Conservation (phyloP, 1,140 invertebrate genomes). For the Atta texana region DNA sequence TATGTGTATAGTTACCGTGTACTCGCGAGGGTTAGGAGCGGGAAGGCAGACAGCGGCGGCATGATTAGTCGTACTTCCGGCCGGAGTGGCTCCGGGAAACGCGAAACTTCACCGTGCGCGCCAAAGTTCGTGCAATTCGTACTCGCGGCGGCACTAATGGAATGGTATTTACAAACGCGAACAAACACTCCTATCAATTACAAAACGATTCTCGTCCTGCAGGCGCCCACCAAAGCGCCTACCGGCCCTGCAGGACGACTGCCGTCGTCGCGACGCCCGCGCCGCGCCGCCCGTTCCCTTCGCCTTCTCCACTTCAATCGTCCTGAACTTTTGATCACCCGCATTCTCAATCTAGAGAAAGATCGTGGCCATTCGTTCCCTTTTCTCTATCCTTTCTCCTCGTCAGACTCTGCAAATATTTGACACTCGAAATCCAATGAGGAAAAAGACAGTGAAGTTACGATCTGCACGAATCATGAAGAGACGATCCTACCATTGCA, state of each 20-base stretch:
- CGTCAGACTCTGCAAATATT: slow-evolving; percentile 77
- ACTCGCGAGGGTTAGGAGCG: neutral
- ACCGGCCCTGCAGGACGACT: slow-evolving; percentile 45
- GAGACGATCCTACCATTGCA: neutral
- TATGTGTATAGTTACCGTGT: slow-evolving; percentile 5
- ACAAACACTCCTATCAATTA: slow-evolving; percentile 82
- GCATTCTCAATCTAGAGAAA: slow-evolving; percentile 77
- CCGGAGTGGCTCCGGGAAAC: slow-evolving; percentile 45
- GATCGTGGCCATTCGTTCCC: slow-evolving; percentile 47
- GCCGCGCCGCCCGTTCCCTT: neutral
- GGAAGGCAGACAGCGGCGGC: slow-evolving; percentile 25
- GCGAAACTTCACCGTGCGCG: slow-evolving; percentile 67
- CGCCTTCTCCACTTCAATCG: neutral
- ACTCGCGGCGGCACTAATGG: slow-evolving; percentile 75
- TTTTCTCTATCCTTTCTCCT: neutral
- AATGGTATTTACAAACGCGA: slow-evolving; percentile 81
- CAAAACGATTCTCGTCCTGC: slow-evolving; percentile 76
- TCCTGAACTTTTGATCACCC: slow-evolving; percentile 84
- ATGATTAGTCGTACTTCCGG: slow-evolving; percentile 65
- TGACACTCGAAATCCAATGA: slow-evolving; percentile 71
- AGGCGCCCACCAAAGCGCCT: slow-evolving; percentile 62
- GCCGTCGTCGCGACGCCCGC: slow-evolving; percentile 17
- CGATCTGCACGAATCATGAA: slow-evolving; percentile 17
- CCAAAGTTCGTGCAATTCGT: slow-evolving; percentile 75
- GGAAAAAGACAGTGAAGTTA: slow-evolving; percentile 62